phyloP scores from a whole-genome alignment of 1,140 invertebrate species.

The Drosophila azteca region DNA sequence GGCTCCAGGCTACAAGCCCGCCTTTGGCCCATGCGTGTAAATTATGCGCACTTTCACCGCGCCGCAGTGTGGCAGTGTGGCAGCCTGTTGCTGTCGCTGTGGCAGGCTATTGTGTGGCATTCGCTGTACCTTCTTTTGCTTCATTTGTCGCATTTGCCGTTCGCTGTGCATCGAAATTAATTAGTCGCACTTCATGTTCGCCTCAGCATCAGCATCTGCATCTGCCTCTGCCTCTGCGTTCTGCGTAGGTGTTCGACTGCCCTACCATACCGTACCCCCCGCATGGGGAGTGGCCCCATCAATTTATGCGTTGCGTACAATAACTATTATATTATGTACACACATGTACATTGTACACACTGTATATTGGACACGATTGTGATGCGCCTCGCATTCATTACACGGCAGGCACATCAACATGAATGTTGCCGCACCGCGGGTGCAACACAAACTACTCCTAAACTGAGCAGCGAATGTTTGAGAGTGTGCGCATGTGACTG shows the following conservation, averaged over 20 bases:
- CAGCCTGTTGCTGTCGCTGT: slow-evolving; percentile 4
- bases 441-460: slow-evolving; percentile 36
- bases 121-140: slow-evolving; percentile 49
- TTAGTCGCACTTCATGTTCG: slow-evolving; percentile 56
- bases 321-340: slow-evolving; percentile 51
- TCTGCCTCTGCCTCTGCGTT: neutral
- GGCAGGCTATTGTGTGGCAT: slow-evolving; percentile 23
- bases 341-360: slow-evolving; percentile 9
- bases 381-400: slow-evolving; percentile 69
- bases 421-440: slow-evolving; percentile 69
- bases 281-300: slow-evolving; percentile 38
- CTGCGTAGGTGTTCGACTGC: slow-evolving; percentile 59
- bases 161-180: slow-evolving; percentile 74
- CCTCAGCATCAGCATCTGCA: neutral
- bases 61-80: slow-evolving; percentile 25
- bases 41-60: slow-evolving; percentile 79
- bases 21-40: slow-evolving; percentile 53
- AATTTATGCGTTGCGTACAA: slow-evolving; percentile 62
- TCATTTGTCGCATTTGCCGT: slow-evolving; percentile 32
- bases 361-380: slow-evolving; percentile 47
- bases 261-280: neutral
- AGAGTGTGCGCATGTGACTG: neutral
- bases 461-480: neutral
- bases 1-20: no score
- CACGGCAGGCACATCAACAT: slow-evolving; percentile 64